A percentile compares a stretch with the other conserved stretches of the same genome.
Evolutionary conservation across 2,888 invertebrate genomes (phyloP).

Genomic region (Willowsia nigromaculata): DNA sequence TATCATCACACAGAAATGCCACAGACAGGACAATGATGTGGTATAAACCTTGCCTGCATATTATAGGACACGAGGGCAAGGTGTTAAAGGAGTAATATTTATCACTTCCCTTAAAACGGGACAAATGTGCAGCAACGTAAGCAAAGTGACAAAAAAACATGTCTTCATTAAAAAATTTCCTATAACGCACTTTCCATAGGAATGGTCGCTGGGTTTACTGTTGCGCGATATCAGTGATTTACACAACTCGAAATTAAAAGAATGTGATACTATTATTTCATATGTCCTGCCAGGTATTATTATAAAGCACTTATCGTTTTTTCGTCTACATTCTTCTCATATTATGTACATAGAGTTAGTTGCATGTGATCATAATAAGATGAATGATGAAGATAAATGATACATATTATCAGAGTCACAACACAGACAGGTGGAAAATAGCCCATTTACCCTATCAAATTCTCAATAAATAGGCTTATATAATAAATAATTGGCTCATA

Average conservation of each 20-base stretch:
- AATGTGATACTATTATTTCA: background rate
- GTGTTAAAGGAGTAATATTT: slow-evolving; percentile 4
- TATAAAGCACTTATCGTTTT: slow-evolving; percentile 26
- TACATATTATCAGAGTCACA: slow-evolving; percentile 27
- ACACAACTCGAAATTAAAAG: background rate
- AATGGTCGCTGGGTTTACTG: background rate
- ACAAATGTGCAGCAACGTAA: background rate
- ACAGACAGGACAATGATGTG: background rate
- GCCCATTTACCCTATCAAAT: slow-evolving; percentile 2
- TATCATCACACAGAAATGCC: background rate
- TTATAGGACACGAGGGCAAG: slow-evolving; percentile 15
- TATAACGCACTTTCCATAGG: background rate
- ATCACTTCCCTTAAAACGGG: slow-evolving; percentile 36
- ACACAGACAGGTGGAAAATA: slow-evolving; percentile 26
- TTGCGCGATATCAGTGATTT: background rate
- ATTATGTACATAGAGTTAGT: background rate
- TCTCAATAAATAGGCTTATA: slow-evolving; percentile 4
- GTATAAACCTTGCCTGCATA: slow-evolving; percentile 3
- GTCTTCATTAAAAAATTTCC: background rate
- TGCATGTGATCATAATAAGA: slow-evolving; percentile 10
- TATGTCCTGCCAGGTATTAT: background rate
- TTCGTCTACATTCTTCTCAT: too few relatives aligned
- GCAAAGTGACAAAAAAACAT: slow-evolving; percentile 8
- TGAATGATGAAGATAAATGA: slow-evolving; percentile 38
- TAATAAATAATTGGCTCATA: slow-evolving; percentile 16